phyloP scores from a whole-genome alignment of 2,113 vertebrate genomes.

The Pteropus alecto region DNA sequence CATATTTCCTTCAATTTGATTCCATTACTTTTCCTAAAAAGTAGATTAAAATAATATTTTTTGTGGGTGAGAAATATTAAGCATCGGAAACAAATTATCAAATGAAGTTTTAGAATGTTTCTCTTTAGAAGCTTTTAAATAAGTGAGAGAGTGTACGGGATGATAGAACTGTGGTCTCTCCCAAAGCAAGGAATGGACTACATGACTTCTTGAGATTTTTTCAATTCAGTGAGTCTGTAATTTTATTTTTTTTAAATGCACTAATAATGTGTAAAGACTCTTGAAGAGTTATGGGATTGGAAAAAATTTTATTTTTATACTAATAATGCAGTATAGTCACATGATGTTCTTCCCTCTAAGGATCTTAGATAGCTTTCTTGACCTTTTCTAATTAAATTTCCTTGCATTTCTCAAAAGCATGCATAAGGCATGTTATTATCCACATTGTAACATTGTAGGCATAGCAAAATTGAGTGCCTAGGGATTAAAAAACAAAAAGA shows the following conservation, averaged over 20 bases:
- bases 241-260: conserved; percentile 59
- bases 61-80: background rate
- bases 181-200: background rate
- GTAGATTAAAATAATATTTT: background rate
- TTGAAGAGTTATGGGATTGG: conserved; percentile 30
- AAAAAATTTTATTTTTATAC: conserved; percentile 63
- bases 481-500: background rate
- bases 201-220: background rate
- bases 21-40: background rate
- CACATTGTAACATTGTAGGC: conserved; percentile 24
- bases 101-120: background rate
- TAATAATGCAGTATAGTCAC: conserved; percentile 51
- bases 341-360: conserved; percentile 32
- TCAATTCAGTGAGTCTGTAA: conserved; percentile 29
- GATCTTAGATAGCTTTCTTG: conserved; percentile 62
- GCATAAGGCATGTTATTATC: conserved; percentile 40
- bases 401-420: conserved; percentile 53
- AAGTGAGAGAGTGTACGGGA: background rate
- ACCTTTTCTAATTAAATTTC: conserved; percentile 70
- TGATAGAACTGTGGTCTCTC: background rate
- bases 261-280: conserved; percentile 17
- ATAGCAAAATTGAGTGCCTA: conserved; percentile 1
- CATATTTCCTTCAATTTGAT: background rate
- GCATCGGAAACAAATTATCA: background rate
- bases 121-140: conserved; percentile 37